Conservation (phyloP, 2,113 vertebrate genomes). For the crab-eating macaque (Macaca fascicularis) region DNA sequence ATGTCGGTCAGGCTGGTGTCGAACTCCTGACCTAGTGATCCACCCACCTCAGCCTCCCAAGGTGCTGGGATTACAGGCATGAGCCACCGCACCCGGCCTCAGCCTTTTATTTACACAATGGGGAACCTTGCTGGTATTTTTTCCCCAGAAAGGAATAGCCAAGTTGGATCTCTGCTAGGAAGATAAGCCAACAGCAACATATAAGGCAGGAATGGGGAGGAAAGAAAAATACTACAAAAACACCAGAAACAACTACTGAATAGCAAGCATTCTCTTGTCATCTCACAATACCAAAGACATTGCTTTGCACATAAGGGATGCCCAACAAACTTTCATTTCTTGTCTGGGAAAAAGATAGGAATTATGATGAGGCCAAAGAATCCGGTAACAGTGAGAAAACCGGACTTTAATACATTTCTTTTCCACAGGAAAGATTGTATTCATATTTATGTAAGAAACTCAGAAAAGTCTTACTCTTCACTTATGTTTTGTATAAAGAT, state of each 20-base stretch:
- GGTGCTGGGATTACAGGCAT: too few species aligned
- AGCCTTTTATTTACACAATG: neutral
- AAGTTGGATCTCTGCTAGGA: neutral
- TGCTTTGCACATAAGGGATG: neutral
- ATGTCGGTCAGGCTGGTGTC: too few species aligned
- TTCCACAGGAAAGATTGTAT: neutral
- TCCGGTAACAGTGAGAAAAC: neutral
- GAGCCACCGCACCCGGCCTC: too few species aligned
- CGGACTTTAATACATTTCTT: neutral
- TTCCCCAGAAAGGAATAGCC: slow-evolving; percentile 5
- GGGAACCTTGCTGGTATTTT: neutral
- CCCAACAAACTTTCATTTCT: slow-evolving; percentile 10
- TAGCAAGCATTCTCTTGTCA: neutral
- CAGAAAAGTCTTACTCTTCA: neutral
- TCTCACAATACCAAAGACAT: neutral
- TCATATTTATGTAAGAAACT: slow-evolving; percentile 16
- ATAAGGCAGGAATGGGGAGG: neutral
- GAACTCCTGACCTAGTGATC: too few species aligned
- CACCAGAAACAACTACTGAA: neutral
- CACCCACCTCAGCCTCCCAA: too few species aligned
- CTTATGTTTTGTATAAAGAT: slow-evolving; percentile 22
- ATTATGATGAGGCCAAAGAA: neutral
- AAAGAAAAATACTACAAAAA: neutral
- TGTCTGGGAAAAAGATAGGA: slow-evolving; percentile 12
- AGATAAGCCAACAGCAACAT: neutral